Percentiles rank a stretch among this genome's conserved stretches.
Evolutionary conservation across 2,888 invertebrate species (phyloP).

Genomic region (Tridacna crocea): DNA sequence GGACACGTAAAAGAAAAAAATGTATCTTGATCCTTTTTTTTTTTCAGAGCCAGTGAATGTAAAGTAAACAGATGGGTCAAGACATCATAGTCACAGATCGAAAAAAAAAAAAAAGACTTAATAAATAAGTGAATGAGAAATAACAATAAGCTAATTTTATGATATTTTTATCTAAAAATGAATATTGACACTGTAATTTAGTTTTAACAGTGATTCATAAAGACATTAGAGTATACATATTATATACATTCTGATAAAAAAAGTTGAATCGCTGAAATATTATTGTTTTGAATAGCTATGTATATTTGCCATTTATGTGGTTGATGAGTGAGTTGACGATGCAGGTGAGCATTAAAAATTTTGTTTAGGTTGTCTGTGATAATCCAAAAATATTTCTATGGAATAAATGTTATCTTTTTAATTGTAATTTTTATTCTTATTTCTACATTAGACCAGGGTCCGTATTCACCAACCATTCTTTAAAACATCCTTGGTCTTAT

Average conservation of each 20-base stretch:
- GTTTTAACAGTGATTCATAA: too few relatives aligned
- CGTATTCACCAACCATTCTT: too few relatives aligned
- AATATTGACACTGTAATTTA: too few relatives aligned
- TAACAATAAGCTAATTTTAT: too few relatives aligned
- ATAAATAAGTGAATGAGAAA: too few relatives aligned
- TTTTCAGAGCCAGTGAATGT: conserved; percentile 15
- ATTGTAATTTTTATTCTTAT: not conserved
- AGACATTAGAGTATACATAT: too few relatives aligned
- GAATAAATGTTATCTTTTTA: conserved; percentile 20
- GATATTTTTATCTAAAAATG: too few relatives aligned
- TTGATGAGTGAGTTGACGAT: not conserved
- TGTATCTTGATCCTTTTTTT: not conserved
- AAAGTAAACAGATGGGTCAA: not conserved
- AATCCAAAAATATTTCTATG: not conserved
- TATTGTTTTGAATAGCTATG: too few relatives aligned
- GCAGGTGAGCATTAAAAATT: not conserved
- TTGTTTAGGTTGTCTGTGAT: conserved; percentile 15
- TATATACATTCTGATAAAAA: too few relatives aligned
- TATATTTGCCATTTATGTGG: too few relatives aligned
- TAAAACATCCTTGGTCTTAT: too few relatives aligned
- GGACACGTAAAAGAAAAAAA: not conserved
- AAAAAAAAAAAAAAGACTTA: not conserved
- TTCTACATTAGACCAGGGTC: not conserved
- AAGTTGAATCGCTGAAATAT: too few relatives aligned
- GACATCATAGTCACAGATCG: not conserved